Evolutionary conservation across 2,888 invertebrate species (phyloP), one percentile per base, ranked within the genome.

Genomic region (Sisyra terminalis): DNA sequence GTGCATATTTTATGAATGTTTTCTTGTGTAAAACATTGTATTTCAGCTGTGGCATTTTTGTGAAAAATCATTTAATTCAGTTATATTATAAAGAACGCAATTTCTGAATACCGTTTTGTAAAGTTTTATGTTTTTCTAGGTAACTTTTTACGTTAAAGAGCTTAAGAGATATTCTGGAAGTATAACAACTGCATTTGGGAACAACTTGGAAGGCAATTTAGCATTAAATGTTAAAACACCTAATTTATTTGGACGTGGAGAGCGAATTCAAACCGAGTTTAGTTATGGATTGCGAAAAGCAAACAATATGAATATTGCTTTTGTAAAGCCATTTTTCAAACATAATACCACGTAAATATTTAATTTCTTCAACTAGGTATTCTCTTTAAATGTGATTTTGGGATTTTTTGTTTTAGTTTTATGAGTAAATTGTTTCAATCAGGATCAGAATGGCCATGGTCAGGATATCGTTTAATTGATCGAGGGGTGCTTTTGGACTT

Each of bases 101-200:
- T n/a, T 30, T 30, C 30, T 30, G 7, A 24, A 24, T 24, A 24
- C 3, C 3, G 5, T 24, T 5, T 24, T 24, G 7, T 24, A 24
- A 24, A 24, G 7, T 5, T 24, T 24, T 7, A 38, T 18, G 3
- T 17, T 17, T 29, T 46, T 54, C 57, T 62, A 86, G 74, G 79
- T 93, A 30, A 87, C 87, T 14, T 92, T 92, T 56, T 76, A 78
- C 50, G 93, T 93, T 32, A 71, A 73, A 43, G 96, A 97, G 63
- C 58, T 81, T 50, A 78, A 80, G 11, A 67, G 86, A n/a, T 58
- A 92, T 15, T 76, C 80, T 42, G 94, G 92, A 13, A 84, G 85
- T 0, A 71, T 92, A 30, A 86, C 81, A 54, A 90, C 92, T 0
- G 75, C 83, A 49, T 79, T 93, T 46, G 90, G 89, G 16, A 87